phyloP scores from a whole-genome alignment of 2,888 invertebrate genomes.

The Cephus spinipes region DNA sequence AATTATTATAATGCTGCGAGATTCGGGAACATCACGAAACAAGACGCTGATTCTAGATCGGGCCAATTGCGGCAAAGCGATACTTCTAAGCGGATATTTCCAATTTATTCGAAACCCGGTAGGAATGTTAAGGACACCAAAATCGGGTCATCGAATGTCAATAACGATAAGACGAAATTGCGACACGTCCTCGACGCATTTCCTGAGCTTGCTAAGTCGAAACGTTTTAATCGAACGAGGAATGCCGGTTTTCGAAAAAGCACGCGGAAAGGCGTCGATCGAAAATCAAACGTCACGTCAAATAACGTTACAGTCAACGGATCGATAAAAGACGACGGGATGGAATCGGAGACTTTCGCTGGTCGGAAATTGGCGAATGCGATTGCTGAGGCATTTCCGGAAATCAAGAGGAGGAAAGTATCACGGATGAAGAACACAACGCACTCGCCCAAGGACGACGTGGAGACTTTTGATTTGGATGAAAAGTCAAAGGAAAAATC shows the following conservation, averaged over 20 bases:
- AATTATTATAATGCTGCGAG: conserved; percentile 29
- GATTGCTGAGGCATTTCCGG: conserved; percentile 25
- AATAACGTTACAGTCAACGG: neutral
- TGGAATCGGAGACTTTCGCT: neutral
- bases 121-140: neutral
- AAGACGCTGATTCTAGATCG: conserved; percentile 11
- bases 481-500: neutral
- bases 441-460: neutral
- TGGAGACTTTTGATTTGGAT: neutral
- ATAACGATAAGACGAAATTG: neutral
- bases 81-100: neutral
- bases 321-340: neutral
- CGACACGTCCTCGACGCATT: neutral
- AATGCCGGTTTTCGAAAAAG: neutral
- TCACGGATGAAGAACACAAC: neutral
- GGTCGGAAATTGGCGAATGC: conserved; percentile 15
- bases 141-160: neutral
- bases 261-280: neutral
- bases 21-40: conserved; percentile 2
- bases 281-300: neutral
- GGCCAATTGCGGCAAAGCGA: neutral
- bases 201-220: neutral
- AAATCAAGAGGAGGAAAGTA: conserved; percentile 1
- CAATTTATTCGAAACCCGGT: neutral
- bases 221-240: neutral